These are phyloP conservation scores for Helicoverpa assulta DNA, from an alignment of 2,888 invertebrate genomes.

Conservation along the genomic window DNA sequence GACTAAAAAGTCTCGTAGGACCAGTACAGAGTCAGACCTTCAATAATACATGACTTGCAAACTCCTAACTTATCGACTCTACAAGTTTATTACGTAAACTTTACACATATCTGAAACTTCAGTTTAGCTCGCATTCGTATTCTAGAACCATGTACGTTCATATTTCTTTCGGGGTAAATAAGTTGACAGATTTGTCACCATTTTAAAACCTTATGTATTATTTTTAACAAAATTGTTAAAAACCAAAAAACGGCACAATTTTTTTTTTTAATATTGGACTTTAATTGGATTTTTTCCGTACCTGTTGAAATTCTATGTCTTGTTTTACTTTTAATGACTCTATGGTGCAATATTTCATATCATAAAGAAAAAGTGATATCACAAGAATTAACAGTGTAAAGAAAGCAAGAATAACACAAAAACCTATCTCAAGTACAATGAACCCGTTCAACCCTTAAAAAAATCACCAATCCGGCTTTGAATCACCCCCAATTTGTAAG, in stretches of 20 bases:
- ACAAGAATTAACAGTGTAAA: too few relatives aligned
- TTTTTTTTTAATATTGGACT: too few relatives aligned
- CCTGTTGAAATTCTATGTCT: too few relatives aligned
- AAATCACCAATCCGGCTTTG: slow-evolving; percentile 41
- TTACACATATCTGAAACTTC: slow-evolving; percentile 7
- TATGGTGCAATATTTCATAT: too few relatives aligned
- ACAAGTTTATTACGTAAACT: slow-evolving; percentile 28
- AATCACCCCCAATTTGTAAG: slow-evolving; percentile 49
- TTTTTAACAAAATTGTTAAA: not conserved
- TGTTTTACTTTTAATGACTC: too few relatives aligned
- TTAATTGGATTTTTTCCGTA: too few relatives aligned
- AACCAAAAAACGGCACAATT: not conserved
- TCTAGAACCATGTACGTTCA: not conserved
- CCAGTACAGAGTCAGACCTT: slow-evolving; percentile 6
- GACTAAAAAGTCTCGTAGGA: slow-evolving; percentile 7
- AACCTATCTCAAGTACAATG: too few relatives aligned
- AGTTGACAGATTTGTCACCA: not conserved
- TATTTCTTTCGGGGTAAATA: not conserved
- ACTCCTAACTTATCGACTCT: slow-evolving; percentile 34
- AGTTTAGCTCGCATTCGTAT: not conserved
- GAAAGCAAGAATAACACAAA: too few relatives aligned
- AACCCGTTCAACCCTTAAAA: slow-evolving; percentile 46
- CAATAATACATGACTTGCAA: slow-evolving; percentile 5
- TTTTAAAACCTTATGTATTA: not conserved
- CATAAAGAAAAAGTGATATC: too few relatives aligned